Evolutionary conservation across 1,140 invertebrate genomes (phyloP).

Genomic region (Palaemon carinicauda): DNA sequence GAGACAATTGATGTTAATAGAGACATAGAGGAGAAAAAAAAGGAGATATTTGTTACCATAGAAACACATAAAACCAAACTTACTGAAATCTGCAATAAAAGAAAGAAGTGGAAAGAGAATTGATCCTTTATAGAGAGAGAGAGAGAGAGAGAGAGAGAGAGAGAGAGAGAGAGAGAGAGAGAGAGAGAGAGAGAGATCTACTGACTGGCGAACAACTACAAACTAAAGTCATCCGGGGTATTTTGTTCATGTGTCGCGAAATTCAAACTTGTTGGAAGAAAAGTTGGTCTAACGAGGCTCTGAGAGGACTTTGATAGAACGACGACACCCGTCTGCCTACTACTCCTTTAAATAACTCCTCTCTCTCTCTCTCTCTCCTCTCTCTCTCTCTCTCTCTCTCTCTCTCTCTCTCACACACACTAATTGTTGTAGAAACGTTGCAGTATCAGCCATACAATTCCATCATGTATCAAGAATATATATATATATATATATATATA

Average conservation of each 20-base stretch:
- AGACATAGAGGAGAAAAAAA: too few species aligned
- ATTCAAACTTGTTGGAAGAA: conserved; percentile 22
- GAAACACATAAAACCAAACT: too few species aligned
- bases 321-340: neutral
- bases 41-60: too few species aligned
- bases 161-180: neutral
- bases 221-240: neutral
- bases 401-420: neutral
- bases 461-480: too few species aligned
- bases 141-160: neutral
- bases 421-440: neutral
- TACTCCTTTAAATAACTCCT: neutral
- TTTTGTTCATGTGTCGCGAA: neutral
- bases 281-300: conserved; percentile 34
- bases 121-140: too few species aligned
- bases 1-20: too few species aligned
- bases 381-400: neutral
- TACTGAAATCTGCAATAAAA: too few species aligned
- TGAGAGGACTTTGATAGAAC: conserved; percentile 25
- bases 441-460: neutral
- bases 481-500: neutral
- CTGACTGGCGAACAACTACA: neutral
- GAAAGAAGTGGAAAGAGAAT: too few species aligned
- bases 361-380: neutral
- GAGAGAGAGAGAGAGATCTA: neutral